Percentiles rank a stretch among this genome's conserved stretches.
Conservation (phyloP, 2,888 invertebrate genomes). For the Platerodrilus igneus region DNA sequence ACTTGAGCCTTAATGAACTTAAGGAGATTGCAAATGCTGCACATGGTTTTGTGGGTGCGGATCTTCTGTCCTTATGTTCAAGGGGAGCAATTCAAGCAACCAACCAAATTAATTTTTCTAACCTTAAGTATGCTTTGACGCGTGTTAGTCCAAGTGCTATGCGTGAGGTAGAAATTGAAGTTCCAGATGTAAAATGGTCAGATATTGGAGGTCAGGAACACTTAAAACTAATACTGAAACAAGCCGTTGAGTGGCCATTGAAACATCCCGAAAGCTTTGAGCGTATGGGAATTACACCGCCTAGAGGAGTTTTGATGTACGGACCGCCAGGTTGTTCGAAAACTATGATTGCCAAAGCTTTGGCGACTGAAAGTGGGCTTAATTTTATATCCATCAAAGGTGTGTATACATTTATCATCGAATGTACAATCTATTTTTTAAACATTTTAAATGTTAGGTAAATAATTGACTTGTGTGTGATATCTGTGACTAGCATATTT, state of each 20-base stretch:
- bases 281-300: conserved; percentile 78
- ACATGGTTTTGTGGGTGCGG: conserved; percentile 89
- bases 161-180: conserved; percentile 80
- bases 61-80: conserved; percentile 72
- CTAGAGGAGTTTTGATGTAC: conserved; percentile 87
- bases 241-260: conserved; percentile 93
- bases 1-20: conserved; percentile 55
- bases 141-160: conserved; percentile 83
- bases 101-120: conserved; percentile 49
- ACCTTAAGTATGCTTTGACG: conserved; percentile 62
- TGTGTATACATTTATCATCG: conserved; percentile 8
- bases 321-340: conserved; percentile 99
- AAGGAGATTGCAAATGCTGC: conserved; percentile 64
- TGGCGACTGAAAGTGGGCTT: conserved; percentile 91
- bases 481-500: too few relatives aligned
- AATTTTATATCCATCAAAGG: conserved; percentile 95
- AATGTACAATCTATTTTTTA: not conserved
- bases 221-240: conserved; percentile 78
- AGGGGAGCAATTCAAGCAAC: conserved; percentile 65
- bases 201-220: conserved; percentile 91
- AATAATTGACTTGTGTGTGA: too few relatives aligned
- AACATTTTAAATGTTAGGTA: too few relatives aligned
- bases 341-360: conserved; percentile 96
- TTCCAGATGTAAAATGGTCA: conserved; percentile 80
- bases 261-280: conserved; percentile 77